Base-by-base conservation (phyloP, 2,113 vertebrate species). In the Otus sunia region DNA sequence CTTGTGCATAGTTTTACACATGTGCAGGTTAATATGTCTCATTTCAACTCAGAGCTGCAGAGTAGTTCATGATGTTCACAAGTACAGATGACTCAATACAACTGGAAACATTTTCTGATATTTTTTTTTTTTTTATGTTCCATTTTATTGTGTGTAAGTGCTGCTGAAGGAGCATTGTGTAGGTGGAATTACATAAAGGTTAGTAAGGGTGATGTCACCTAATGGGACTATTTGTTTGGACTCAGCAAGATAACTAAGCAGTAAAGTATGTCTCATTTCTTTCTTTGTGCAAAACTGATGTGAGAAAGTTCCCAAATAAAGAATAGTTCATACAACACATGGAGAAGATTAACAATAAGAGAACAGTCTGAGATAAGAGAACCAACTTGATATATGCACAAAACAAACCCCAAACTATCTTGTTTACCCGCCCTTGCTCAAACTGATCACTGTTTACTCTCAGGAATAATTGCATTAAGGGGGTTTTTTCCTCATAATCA, bases 121-220 rank as follows among this genome's bases (percentile, higher is more conserved):
- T 91, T 9, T 55, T 88, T 81, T 85, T 53, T 41, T 60, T 86
- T 88, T 67, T 86, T 9, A 41, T 81, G 52, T 86, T 96, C 85
- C 67, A 11, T 90, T 92, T 79, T 43, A 32, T 79, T 82, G 27
- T 88, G 63, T 77, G 55, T 47, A 75, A 89, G 86, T 72, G 71
- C 43, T 74, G 71, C 79, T 94, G 78, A 92, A 96, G 87, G 45
- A 93, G 63, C 43, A 39, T 22, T 95, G 92, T 94, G 96, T 95
- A 96, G 96, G 95, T 96, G 95, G 97, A 90, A 96, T 95, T 93
- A 76, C 80, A 94, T 90, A 93, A 89, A 95, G 85, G 89, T 97
- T 97, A 95, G 86, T 95, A 96, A 93, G 91, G 80, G 69, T 96
- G 97, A 97, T 91, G 94, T 97, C 96, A 97, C 76, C 49, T 90